These are phyloP conservation scores for Aleiodes testaceus DNA, from an alignment of 2,888 invertebrate genomes.

Conservation along the genomic window DNA sequence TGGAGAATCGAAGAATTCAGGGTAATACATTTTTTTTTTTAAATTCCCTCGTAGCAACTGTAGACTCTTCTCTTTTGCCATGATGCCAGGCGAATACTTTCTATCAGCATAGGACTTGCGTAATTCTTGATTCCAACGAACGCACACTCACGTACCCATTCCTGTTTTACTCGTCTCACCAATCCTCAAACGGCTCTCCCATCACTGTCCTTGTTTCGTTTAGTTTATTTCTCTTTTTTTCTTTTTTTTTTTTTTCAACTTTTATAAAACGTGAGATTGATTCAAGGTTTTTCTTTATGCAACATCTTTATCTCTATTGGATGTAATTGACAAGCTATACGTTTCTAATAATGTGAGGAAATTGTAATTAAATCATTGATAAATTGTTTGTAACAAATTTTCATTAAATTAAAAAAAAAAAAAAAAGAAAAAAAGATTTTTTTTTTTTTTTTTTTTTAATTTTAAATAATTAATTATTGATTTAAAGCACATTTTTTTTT, in stretches of 20 bases:
- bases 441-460: no score
- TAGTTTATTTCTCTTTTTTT: conserved; percentile 23
- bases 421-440: no score
- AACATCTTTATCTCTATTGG: conserved; percentile 2
- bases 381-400: neutral
- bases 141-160: neutral
- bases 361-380: neutral
- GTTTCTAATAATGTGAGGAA: no score
- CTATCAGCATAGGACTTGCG: conserved; percentile 34
- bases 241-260: conserved; percentile 5
- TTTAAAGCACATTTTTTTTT: no score
- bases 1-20: no score
- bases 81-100: conserved; percentile 33
- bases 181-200: conserved; percentile 14
- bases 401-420: neutral
- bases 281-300: conserved; percentile 22
- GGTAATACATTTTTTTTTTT: conserved; percentile 27
- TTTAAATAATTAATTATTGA: no score
- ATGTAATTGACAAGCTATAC: neutral
- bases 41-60: neutral
- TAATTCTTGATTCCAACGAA: conserved; percentile 29
- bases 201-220: conserved; percentile 32
- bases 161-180: conserved; percentile 11
- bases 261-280: conserved; percentile 11
- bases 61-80: conserved; percentile 14